Conservation (phyloP, 2,888 invertebrate genomes). For the Leistus spinibarbis region DNA sequence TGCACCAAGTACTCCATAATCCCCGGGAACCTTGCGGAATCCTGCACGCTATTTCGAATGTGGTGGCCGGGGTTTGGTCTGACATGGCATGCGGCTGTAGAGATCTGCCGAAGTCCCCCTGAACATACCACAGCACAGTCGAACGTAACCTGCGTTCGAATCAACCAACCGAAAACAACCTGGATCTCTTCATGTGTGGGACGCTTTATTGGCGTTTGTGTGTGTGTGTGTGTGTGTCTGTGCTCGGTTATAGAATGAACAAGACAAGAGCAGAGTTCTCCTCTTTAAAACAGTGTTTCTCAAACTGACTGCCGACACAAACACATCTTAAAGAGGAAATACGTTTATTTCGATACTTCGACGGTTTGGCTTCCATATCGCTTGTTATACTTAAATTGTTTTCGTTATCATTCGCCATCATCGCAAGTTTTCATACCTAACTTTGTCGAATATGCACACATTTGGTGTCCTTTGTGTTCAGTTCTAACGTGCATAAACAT, state of each 20-base stretch:
- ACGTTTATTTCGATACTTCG: not conserved
- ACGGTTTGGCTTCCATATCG: not conserved
- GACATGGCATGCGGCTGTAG: not conserved
- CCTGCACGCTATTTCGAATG: not conserved
- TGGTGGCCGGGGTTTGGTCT: not conserved
- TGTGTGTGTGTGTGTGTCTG: too few relatives aligned
- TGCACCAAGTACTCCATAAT: slow-evolving; percentile 47
- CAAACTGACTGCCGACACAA: too few relatives aligned
- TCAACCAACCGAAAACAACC: slow-evolving; percentile 14
- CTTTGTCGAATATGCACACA: not conserved
- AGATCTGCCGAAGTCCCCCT: not conserved
- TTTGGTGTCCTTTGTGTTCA: not conserved
- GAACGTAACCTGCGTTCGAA: not conserved
- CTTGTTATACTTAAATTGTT: too few relatives aligned
- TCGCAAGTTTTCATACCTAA: too few relatives aligned
- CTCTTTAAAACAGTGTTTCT: slow-evolving; percentile 3
- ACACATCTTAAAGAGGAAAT: too few relatives aligned
- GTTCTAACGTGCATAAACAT: too few relatives aligned
- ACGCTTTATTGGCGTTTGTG: not conserved
- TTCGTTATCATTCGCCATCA: too few relatives aligned
- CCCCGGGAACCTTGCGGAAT: slow-evolving; percentile 40
- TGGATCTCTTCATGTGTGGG: not conserved
- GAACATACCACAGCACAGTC: not conserved
- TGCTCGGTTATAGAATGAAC: slow-evolving; percentile 7
- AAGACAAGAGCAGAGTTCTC: slow-evolving; percentile 1